Conservation (phyloP, 2,888 invertebrate genomes). For the Xestia c-nigrum region DNA sequence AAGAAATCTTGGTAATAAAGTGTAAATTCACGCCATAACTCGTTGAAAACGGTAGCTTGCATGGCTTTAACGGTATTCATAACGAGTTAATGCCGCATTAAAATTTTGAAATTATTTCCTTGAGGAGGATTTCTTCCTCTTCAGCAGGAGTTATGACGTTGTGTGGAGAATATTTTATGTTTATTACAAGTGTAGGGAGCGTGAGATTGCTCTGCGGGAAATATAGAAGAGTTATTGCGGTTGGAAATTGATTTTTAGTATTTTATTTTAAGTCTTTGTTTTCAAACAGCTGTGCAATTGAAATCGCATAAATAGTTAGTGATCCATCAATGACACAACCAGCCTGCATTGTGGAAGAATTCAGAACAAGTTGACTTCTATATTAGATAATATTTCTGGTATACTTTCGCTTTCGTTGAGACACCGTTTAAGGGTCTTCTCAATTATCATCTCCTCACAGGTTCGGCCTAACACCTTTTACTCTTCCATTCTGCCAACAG, state of each 20-base stretch:
- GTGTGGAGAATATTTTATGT: constrained; percentile 50
- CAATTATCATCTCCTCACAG: too few relatives aligned
- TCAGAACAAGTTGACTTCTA: neutral
- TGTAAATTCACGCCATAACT: constrained; percentile 21
- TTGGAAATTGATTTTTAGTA: constrained; percentile 11
- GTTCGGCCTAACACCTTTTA: neutral
- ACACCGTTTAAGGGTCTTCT: neutral
- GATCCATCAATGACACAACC: neutral
- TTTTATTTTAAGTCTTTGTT: too few relatives aligned
- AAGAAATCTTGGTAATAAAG: constrained; percentile 9
- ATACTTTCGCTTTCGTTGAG: neutral
- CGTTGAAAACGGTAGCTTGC: constrained; percentile 13
- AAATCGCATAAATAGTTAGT: too few relatives aligned
- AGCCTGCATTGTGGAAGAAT: neutral
- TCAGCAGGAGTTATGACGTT: constrained; percentile 25
- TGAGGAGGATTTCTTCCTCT: constrained; percentile 21
- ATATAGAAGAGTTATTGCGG: neutral
- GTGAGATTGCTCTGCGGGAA: constrained; percentile 14
- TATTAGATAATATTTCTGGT: neutral
- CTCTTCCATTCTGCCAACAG: neutral
- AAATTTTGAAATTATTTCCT: constrained; percentile 48
- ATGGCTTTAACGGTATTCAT: constrained; percentile 12
- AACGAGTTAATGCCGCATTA: constrained; percentile 34
- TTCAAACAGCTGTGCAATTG: too few relatives aligned
- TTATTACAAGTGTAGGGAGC: constrained; percentile 32